These are phyloP conservation scores for Leptopilina syphax DNA, from an alignment of 2,888 invertebrate genomes.

Conservation along the genomic window DNA sequence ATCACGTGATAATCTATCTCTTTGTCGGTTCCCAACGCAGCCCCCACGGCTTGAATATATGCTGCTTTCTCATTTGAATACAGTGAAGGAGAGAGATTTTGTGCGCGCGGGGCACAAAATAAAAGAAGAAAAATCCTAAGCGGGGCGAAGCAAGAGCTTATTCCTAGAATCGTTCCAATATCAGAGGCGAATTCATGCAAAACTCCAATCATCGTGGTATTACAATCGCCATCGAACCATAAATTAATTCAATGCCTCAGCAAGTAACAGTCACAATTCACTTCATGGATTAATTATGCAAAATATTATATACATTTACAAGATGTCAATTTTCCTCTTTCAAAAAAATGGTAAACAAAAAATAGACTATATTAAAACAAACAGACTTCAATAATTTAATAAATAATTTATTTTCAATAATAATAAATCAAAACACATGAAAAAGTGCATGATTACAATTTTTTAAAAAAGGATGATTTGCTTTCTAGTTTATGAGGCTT, in stretches of 20 bases:
- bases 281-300: background rate
- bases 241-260: slow-evolving; percentile 27
- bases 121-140: slow-evolving; percentile 8
- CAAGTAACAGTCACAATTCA: slow-evolving; percentile 4
- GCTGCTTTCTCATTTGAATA: slow-evolving; percentile 32
- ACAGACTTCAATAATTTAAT: background rate
- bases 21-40: slow-evolving; percentile 12
- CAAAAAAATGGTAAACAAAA: background rate
- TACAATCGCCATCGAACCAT: slow-evolving; percentile 23
- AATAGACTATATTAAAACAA: background rate
- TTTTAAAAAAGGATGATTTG: background rate
- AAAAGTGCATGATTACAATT: background rate
- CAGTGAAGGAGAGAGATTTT: slow-evolving; percentile 13
- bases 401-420: background rate
- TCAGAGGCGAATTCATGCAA: slow-evolving; percentile 27
- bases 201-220: slow-evolving; percentile 26
- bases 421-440: background rate
- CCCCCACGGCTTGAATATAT: slow-evolving; percentile 1
- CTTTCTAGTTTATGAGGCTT: background rate
- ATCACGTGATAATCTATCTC: slow-evolving; percentile 27
- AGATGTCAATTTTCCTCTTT: background rate
- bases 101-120: slow-evolving; percentile 3
- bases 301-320: background rate
- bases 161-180: slow-evolving; percentile 25
- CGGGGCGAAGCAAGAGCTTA: slow-evolving; percentile 18